Evolutionary conservation across 2,888 invertebrate species (phyloP).

Genomic region (Frankliniella intonsa): DNA sequence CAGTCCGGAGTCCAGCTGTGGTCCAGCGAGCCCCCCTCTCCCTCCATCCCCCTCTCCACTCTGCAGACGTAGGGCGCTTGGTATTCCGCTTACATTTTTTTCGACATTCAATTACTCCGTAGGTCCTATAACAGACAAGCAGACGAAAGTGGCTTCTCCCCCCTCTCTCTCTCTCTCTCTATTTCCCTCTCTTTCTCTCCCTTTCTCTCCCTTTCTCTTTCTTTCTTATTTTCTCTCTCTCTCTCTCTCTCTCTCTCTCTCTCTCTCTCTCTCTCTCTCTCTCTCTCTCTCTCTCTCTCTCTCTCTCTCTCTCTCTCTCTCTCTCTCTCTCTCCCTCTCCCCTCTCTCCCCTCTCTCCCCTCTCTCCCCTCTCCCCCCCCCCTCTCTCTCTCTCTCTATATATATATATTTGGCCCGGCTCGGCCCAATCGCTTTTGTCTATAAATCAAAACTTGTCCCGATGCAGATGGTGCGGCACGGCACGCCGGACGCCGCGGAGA

Average conservation of each 20-base stretch:
- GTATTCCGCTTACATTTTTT: too few species aligned
- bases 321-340: conserved; percentile 33
- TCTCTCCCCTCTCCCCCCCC: conserved; percentile 30
- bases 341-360: conserved; percentile 34
- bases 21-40: too few species aligned
- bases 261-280: conserved; percentile 32
- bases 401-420: conserved; percentile 31
- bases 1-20: too few species aligned
- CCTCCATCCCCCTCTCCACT: too few species aligned
- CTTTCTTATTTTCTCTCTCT: conserved; percentile 34
- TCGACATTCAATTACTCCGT: conserved; percentile 11
- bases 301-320: conserved; percentile 34
- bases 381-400: conserved; percentile 32
- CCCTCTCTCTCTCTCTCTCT: conserved; percentile 34
- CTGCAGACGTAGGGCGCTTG: too few species aligned
- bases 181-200: conserved; percentile 34
- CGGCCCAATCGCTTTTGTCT: conserved; percentile 31
- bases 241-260: conserved; percentile 32
- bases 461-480: conserved; percentile 27
- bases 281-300: conserved; percentile 33
- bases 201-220: conserved; percentile 31
- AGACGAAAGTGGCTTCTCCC: conserved; percentile 31
- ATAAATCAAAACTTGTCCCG: conserved; percentile 25
- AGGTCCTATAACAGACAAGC: conserved; percentile 35
- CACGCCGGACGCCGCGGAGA: conserved; percentile 17